Evolutionary conservation across 1,140 invertebrate species (phyloP), one percentile per base, ranked within the genome.

Genomic region (Papilio polyxenes): DNA sequence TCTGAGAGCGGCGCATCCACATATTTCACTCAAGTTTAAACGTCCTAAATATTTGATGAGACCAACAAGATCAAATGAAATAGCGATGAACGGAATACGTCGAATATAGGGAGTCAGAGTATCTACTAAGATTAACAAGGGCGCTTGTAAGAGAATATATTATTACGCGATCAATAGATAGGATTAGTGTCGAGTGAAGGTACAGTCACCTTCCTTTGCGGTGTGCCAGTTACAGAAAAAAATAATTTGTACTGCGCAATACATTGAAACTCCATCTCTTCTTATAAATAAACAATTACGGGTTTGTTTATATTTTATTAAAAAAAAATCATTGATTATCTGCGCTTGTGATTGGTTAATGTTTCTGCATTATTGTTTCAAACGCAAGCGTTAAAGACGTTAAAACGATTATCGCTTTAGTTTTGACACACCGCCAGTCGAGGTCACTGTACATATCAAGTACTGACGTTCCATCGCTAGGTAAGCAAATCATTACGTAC

Each of bases 31-130:
- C 89, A 88, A 92, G 89, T 91, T 92, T 92, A 92, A 92, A 92
- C 89, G 87, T 85, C 85, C 89, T 94, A 90, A 94, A 94, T 93
- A 93, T 93, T 94, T 92, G 89, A 94, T 93, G 92, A 90, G 87
- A 88, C 86, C 88, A 88, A 90, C 90, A 87, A 90, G 92, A 94
- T 93, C 92, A 92, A 93, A 93, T 92, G 92, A 93, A 94, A 93
- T 90, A 90, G 89, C 91, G 87, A 90, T 89, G 83, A 84, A 85
- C 74, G 87, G 85, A 89, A 90, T 91, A 91, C 86, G 89, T 92
- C 85, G 87, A 89, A 90, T 80, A 80, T 82, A 87, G 85, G 85
- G 87, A 89, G 87, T 88, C 86, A 89, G 87, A 90, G 59, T 90
- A 87, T 88, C 88, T 84, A 87, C 87, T 83, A 86, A 89, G 85